Evolutionary conservation across 2,888 invertebrate genomes (phyloP), one percentile per base, ranked within the genome.

Genomic region (Caenorhabditis wallacei): DNA sequence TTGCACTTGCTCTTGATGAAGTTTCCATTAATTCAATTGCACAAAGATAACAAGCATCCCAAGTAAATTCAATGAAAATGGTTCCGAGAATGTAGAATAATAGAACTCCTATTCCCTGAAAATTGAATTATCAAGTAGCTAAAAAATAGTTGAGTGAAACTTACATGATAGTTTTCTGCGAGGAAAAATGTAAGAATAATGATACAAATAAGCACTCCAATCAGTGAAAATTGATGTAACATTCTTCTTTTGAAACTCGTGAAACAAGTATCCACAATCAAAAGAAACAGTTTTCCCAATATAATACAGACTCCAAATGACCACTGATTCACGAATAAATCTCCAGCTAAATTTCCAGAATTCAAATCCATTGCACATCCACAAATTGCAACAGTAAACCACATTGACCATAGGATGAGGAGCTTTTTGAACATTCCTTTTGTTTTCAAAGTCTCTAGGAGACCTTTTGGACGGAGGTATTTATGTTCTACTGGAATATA

Each of bases 311-410:
- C 56, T 35, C 87, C 87, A 66, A 91, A 87, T 8, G 89, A 72
- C 10, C 85, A 59, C 71, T 90, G 90, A 68, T 90, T 90, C 46
- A 87, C 10, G 59, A 84, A 90, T 43, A 90, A 63, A 72, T 90
- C 74, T 18, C 90, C 90, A 22, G 82, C 76, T 26, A 90, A 69
- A 8, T 66, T 82, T 22, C 82, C 84, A 11, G 89, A 89, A 61
- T 90, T 89, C 56, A 90, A 64, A 30, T 90, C 90, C 37, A 78
- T 90, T 10, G 89, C 89, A 68, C 88, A 91, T 13, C 88, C 88
- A 76, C 88, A 89, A 26, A 88, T 69, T 1, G 85, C 82, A 4
- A 90, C 88, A 30, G 80, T 22, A 46, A 72, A 84, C 90, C 90
- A 90, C 89, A 90, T 90, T 16, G 75, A 54, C 90, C 90, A 90